Percentiles rank a stretch among this genome's conserved stretches.
Conservation (phyloP, 2,113 vertebrate species). For the Crotalus horridus region DNA sequence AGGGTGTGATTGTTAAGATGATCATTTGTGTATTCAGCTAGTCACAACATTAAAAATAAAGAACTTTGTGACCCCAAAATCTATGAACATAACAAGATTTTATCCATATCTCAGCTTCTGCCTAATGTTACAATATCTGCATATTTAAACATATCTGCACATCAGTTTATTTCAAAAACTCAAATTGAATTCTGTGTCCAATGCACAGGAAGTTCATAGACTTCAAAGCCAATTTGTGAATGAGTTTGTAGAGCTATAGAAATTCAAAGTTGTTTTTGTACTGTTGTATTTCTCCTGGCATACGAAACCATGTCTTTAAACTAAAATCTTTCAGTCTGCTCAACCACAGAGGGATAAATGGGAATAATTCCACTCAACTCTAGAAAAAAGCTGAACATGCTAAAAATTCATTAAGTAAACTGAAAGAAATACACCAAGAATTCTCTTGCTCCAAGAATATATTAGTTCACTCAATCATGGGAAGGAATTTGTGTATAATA, state of each 20-base stretch:
- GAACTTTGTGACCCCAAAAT: background rate
- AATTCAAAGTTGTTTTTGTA: background rate
- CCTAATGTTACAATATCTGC: background rate
- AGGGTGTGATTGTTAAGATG: background rate
- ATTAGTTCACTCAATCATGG: slow-evolving; percentile 12
- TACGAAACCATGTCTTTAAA: fast-evolving
- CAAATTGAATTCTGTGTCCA: background rate
- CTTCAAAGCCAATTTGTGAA: background rate
- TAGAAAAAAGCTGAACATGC: background rate
- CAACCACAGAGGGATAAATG: background rate
- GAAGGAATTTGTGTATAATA: slow-evolving; percentile 24
- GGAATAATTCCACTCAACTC: background rate
- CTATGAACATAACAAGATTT: background rate
- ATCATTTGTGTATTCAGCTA: background rate
- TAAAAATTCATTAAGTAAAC: background rate
- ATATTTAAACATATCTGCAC: background rate
- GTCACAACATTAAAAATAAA: background rate
- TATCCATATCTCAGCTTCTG: background rate
- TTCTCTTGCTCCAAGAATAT: background rate
- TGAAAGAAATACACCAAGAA: background rate
- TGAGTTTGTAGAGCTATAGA: background rate
- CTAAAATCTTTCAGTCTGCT: background rate
- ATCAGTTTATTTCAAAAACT: background rate
- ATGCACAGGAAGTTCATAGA: background rate
- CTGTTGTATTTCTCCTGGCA: background rate